These are phyloP conservation scores for Pegea sp. DNA, from an alignment of 23 tunicate species.

Conservation along the genomic window DNA sequence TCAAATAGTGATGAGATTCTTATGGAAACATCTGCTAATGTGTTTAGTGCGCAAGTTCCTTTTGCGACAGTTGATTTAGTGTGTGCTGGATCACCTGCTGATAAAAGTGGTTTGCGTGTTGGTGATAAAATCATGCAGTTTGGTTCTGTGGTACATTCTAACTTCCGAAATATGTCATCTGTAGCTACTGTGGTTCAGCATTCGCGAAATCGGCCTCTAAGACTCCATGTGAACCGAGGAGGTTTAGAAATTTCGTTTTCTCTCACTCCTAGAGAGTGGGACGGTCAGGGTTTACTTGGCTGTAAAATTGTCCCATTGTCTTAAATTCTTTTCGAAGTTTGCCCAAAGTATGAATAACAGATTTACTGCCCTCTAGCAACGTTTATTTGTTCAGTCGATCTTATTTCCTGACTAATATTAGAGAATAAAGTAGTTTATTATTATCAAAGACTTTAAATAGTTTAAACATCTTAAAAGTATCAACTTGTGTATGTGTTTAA, in stretches of 20 bases:
- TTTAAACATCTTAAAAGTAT: too few relatives aligned
- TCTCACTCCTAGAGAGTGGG: slow-evolving; percentile 46
- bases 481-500: too few relatives aligned
- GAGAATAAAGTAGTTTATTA: too few relatives aligned
- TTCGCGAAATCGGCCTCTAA: slow-evolving; percentile 17
- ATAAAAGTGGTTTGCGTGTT: slow-evolving; percentile 37
- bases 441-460: too few relatives aligned
- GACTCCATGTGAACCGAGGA: slow-evolving; percentile 19
- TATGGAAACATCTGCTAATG: neutral
- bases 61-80: slow-evolving; percentile 64
- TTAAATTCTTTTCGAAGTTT: too few relatives aligned
- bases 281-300: slow-evolving; percentile 70
- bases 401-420: too few relatives aligned
- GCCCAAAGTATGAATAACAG: too few relatives aligned
- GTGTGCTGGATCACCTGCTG: slow-evolving; percentile 62
- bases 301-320: slow-evolving; percentile 69
- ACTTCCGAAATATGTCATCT: slow-evolving; percentile 29
- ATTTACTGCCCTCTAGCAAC: too few relatives aligned
- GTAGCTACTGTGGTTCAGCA: slow-evolving; percentile 56
- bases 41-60: neutral
- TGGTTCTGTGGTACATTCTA: slow-evolving; percentile 50
- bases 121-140: slow-evolving; percentile 60
- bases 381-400: too few relatives aligned
- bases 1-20: slow-evolving; percentile 1
- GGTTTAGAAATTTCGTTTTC: slow-evolving; percentile 7